phyloP scores from a whole-genome alignment of 1,140 invertebrate species.

The Drosophila watanabei region DNA sequence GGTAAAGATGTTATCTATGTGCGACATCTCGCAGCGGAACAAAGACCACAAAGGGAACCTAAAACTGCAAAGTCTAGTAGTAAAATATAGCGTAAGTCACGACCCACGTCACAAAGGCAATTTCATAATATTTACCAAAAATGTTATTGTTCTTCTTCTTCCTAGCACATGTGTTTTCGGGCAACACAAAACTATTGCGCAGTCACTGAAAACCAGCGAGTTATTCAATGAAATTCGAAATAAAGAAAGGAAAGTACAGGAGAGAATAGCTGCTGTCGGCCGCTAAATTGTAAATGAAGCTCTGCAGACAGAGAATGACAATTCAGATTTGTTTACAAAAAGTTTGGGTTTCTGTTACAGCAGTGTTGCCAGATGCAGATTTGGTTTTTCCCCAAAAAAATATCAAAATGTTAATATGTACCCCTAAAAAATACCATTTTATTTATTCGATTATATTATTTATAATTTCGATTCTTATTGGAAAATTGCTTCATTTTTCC shows the following conservation, averaged over 20 bases:
- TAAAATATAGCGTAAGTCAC: neutral
- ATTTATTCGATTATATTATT: too few species aligned
- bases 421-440: too few species aligned
- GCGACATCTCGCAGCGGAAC: constrained; percentile 54
- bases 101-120: constrained; percentile 24
- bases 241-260: neutral
- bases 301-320: neutral
- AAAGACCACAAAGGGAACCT: neutral
- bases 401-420: too few species aligned
- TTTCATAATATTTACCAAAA: constrained; percentile 25
- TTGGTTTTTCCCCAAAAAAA: too few species aligned
- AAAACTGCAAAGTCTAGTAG: neutral
- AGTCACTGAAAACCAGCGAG: neutral
- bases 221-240: neutral
- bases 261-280: neutral
- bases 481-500: too few species aligned
- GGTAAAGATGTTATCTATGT: constrained; percentile 88
- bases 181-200: constrained; percentile 12
- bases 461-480: too few species aligned
- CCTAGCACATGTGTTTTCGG: constrained; percentile 20
- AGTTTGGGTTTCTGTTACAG: neutral
- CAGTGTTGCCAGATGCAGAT: too few species aligned
- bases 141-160: constrained; percentile 39
- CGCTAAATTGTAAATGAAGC: neutral
- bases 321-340: neutral